A percentile compares a stretch with the other conserved stretches of the same genome.
Evolutionary conservation across 1,140 invertebrate genomes (phyloP).

Genomic region (Pollicipes pollicipes): DNA sequence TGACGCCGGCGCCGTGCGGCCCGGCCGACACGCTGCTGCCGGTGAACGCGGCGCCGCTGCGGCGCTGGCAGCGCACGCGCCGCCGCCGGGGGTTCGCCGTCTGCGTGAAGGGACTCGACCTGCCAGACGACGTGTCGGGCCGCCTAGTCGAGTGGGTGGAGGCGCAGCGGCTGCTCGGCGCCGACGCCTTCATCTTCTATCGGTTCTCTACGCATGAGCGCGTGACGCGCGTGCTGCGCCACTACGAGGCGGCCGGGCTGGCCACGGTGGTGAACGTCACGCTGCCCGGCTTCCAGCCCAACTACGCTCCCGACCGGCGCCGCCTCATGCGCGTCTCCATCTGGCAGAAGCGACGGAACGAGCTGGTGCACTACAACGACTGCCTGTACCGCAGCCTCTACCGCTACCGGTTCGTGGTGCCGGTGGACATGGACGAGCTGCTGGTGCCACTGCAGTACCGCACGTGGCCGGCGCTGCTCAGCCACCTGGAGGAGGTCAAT

Average conservation of each 20-base stretch:
- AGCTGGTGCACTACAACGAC: slow-evolving; percentile 91
- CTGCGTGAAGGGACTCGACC: not conserved
- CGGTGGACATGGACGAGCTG: slow-evolving; percentile 18
- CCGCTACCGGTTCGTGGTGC: slow-evolving; percentile 25
- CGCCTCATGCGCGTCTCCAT: slow-evolving; percentile 59
- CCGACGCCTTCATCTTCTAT: not conserved
- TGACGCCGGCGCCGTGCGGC: not conserved
- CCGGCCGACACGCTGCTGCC: not conserved
- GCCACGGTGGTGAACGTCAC: slow-evolving; percentile 55
- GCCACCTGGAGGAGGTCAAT: slow-evolving; percentile 32
- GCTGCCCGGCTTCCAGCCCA: slow-evolving; percentile 75
- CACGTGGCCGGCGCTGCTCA: slow-evolving; percentile 63
- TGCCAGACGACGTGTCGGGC: not conserved
- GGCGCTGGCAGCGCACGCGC: not conserved
- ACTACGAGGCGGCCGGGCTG: not conserved
- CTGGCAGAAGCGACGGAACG: slow-evolving; percentile 82
- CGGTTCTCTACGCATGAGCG: not conserved
- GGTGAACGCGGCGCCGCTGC: not conserved
- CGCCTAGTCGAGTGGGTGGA: not conserved
- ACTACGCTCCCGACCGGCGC: slow-evolving; percentile 68
- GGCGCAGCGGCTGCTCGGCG: not conserved
- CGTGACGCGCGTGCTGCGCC: not conserved
- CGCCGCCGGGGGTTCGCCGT: not conserved
- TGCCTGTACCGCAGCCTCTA: slow-evolving; percentile 87
- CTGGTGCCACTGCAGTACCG: slow-evolving; percentile 56